Conservation (phyloP, 2,888 invertebrate genomes). For the Flexamia atlantica region DNA sequence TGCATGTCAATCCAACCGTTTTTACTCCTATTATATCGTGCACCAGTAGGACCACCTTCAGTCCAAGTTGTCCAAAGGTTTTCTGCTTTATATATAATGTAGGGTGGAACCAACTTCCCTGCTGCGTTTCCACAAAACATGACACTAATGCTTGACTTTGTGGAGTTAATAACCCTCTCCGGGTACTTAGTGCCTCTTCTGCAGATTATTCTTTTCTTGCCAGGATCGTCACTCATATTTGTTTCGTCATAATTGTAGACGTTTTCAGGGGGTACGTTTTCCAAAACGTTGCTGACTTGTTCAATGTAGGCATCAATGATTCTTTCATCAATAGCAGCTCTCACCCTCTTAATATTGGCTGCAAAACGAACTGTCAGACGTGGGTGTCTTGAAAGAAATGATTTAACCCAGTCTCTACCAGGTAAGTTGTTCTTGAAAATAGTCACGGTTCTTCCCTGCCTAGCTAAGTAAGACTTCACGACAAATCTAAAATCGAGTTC, state of each 20-base stretch:
- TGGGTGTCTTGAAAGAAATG: conserved; percentile 66
- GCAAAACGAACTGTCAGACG: conserved; percentile 13
- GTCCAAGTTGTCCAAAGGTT: conserved; percentile 54
- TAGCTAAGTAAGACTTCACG: conserved; percentile 62
- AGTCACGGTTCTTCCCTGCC: conserved; percentile 58
- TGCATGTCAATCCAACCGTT: background rate
- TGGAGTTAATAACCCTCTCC: conserved; percentile 71
- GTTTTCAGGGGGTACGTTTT: conserved; percentile 59
- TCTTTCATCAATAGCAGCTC: conserved; percentile 13
- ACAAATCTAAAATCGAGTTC: conserved; percentile 62
- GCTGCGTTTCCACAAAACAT: conserved; percentile 73
- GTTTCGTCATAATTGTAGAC: conserved; percentile 73
- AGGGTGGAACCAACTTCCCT: conserved; percentile 72
- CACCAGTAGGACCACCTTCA: conserved; percentile 63
- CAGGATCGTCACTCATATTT: conserved; percentile 72
- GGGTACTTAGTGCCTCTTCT: conserved; percentile 69
- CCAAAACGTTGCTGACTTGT: background rate
- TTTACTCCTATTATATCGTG: conserved; percentile 69
- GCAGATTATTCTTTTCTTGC: conserved; percentile 69
- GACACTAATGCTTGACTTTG: conserved; percentile 70
- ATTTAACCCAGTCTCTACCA: conserved; percentile 69
- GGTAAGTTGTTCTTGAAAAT: conserved; percentile 70
- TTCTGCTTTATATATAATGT: background rate
- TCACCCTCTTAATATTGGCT: conserved; percentile 54
- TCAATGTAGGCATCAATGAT: background rate